Conservation (phyloP, 2,888 invertebrate genomes). For the Scaptodrosophila latifasciaeformis region DNA sequence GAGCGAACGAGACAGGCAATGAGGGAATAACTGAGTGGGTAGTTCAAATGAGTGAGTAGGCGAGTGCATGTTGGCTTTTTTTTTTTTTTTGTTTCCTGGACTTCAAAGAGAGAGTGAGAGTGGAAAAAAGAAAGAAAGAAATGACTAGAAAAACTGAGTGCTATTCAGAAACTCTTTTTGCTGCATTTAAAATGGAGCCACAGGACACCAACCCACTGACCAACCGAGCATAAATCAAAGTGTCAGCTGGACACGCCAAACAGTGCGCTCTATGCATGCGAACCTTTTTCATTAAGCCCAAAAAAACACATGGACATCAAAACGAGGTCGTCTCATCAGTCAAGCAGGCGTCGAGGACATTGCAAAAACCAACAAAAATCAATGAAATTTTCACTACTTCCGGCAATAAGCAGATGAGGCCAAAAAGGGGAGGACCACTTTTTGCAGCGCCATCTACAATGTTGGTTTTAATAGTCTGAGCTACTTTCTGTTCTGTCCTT, state of each 20-base stretch:
- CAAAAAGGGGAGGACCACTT: not conserved
- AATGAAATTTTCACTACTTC: conserved; percentile 66
- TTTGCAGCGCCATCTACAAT: not conserved
- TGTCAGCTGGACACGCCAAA: conserved; percentile 40
- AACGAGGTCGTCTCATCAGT: conserved; percentile 46
- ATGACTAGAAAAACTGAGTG: not conserved
- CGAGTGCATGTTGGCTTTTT: not conserved
- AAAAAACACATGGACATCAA: conserved; percentile 15
- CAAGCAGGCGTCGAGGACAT: conserved; percentile 31
- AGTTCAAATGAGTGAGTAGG: no score
- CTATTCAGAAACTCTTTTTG: no score
- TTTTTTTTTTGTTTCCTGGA: not conserved
- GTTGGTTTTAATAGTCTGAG: no score
- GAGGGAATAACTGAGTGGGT: no score
- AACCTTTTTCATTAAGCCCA: conserved; percentile 42
- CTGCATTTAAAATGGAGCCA: conserved; percentile 19
- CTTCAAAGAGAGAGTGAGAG: conserved; percentile 62
- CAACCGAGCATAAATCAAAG: conserved; percentile 52
- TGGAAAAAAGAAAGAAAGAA: conserved; percentile 36
- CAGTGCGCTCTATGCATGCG: conserved; percentile 24
- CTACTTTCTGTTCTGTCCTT: not conserved
- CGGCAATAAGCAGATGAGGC: no score
- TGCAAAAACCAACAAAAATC: conserved; percentile 46
- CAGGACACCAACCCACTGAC: not conserved
- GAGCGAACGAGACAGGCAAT: no score